A percentile compares a stretch with the other conserved stretches of the same genome.
These are phyloP conservation scores for Metopolophium dirhodum DNA, from an alignment of 1,140 invertebrate species.

Conservation along the genomic window DNA sequence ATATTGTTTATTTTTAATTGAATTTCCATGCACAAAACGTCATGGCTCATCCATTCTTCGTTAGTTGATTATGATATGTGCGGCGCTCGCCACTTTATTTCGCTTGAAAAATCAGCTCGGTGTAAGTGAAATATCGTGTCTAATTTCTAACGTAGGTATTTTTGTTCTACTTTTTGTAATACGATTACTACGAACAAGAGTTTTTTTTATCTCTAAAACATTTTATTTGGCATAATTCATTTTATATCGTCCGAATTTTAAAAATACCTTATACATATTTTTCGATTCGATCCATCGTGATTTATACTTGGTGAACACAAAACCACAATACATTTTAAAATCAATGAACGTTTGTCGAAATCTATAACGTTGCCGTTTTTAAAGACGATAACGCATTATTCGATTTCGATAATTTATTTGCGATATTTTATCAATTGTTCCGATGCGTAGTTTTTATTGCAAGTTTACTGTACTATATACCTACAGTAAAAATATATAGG, in stretches of 20 bases:
- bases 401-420: neutral
- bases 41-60: neutral
- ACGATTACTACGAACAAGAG: neutral
- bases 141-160: neutral
- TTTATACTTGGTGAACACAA: neutral
- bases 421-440: neutral
- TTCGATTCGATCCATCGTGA: neutral
- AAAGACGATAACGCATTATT: neutral
- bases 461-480: neutral
- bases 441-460: neutral
- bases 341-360: neutral
- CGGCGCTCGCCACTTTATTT: neutral
- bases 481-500: neutral
- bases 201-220: too few species aligned
- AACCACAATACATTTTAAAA: neutral
- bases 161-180: neutral
- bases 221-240: too few species aligned
- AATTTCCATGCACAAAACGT: neutral
- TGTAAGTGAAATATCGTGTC: neutral
- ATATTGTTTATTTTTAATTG: conserved; percentile 8
- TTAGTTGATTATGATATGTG: neutral
- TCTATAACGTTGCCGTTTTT: neutral
- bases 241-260: too few species aligned
- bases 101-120: neutral
- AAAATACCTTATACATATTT: neutral